Conservation (phyloP, 2,888 invertebrate species). For the Smittia sp. region DNA sequence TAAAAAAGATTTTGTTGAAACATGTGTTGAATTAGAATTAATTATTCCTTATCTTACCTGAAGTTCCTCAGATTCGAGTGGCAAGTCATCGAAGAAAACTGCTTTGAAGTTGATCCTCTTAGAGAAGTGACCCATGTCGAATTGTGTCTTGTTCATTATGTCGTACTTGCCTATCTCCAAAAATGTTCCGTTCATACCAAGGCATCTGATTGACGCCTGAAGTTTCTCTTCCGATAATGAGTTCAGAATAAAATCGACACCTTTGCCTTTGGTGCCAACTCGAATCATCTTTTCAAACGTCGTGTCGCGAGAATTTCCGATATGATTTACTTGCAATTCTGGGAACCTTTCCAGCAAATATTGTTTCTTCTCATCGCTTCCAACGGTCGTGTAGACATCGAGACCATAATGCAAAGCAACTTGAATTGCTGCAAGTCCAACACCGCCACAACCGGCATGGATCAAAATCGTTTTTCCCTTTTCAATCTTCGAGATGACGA, state of each 20-base stretch:
- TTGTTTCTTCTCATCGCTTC: slow-evolving; percentile 58
- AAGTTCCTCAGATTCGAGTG: slow-evolving; percentile 55
- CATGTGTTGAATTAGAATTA: background rate
- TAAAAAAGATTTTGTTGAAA: slow-evolving; percentile 42
- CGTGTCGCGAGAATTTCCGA: slow-evolving; percentile 76
- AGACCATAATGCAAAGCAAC: slow-evolving; percentile 61
- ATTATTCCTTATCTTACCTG: slow-evolving; percentile 48
- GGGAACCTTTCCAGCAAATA: slow-evolving; percentile 56
- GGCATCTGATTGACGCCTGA: slow-evolving; percentile 58
- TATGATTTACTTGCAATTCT: slow-evolving; percentile 56
- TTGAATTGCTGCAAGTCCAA: slow-evolving; percentile 68
- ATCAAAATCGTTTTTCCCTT: slow-evolving; percentile 50
- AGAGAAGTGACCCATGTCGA: slow-evolving; percentile 57
- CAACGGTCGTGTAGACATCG: slow-evolving; percentile 63
- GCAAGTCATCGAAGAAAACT: slow-evolving; percentile 59
- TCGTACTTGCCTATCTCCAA: slow-evolving; percentile 79
- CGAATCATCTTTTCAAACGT: slow-evolving; percentile 79
- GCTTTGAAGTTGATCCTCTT: slow-evolving; percentile 61
- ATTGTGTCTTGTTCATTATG: slow-evolving; percentile 64
- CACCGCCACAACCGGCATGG: slow-evolving; percentile 61
- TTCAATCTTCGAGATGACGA: slow-evolving; percentile 48
- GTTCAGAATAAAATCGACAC: slow-evolving; percentile 82
- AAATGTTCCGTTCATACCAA: slow-evolving; percentile 63
- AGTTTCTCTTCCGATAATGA: slow-evolving; percentile 84
- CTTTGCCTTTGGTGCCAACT: slow-evolving; percentile 69